A percentile compares a stretch with the other conserved stretches of the same genome.
phyloP scores from a whole-genome alignment of 64 coral and sea anemone genomes.

The Stichodactyla helianthus region DNA sequence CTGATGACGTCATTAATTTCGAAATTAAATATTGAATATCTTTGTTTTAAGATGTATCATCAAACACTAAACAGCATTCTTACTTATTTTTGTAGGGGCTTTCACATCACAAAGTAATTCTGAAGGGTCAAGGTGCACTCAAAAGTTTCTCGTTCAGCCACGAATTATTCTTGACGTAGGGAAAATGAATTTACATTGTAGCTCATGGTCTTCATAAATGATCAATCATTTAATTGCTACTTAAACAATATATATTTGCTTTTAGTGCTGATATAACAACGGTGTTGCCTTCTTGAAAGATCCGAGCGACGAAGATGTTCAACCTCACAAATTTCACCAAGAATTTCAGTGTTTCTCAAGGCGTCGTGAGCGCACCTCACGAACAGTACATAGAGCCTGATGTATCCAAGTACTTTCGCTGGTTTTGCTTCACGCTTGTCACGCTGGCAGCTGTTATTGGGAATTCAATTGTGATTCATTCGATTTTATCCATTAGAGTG shows the following conservation, averaged over 20 bases:
- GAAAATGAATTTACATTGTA: background rate
- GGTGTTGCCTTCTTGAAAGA: background rate
- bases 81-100: too few relatives aligned
- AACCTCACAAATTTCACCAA: background rate
- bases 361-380: background rate
- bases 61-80: too few relatives aligned
- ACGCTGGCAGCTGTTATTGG: conserved; percentile 35
- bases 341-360: background rate
- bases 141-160: too few relatives aligned
- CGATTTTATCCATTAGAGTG: conserved; percentile 17
- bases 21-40: too few relatives aligned
- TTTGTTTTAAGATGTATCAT: too few relatives aligned
- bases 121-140: too few relatives aligned
- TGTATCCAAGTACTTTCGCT: conserved; percentile 14
- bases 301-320: background rate
- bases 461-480: conserved; percentile 44
- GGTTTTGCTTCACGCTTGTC: conserved; percentile 12
- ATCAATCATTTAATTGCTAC: background rate
- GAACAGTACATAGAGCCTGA: background rate
- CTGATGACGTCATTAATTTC: too few relatives aligned
- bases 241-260: background rate
- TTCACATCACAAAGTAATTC: too few relatives aligned
- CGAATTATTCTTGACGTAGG: too few relatives aligned
- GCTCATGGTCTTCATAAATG: too few relatives aligned
- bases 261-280: background rate